A percentile compares a stretch with the other conserved stretches of the same genome.
phyloP scores from a whole-genome alignment of 1,140 invertebrate species.

The Lepeophtheirus salmonis region DNA sequence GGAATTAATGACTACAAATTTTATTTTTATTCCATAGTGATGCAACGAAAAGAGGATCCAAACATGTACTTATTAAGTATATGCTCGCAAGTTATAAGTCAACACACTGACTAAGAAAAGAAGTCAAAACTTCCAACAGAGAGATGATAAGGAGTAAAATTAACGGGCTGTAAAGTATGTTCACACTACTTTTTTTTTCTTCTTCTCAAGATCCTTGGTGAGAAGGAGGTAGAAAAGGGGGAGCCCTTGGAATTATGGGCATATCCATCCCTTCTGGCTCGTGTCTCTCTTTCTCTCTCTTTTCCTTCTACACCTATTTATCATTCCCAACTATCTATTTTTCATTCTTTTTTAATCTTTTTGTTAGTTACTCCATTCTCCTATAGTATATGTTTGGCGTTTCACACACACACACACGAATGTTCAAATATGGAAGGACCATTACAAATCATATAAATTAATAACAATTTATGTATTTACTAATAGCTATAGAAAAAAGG shows the following conservation, averaged over 20 bases:
- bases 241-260: no score
- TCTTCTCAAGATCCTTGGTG: neutral
- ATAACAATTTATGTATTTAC: no score
- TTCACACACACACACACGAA: no score
- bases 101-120: no score
- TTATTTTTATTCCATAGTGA: neutral
- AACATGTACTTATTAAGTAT: no score
- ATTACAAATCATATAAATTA: neutral
- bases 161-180: neutral
- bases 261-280: neutral
- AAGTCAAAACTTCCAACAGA: neutral
- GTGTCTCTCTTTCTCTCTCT: neutral
- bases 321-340: neutral
- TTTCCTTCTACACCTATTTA: neutral
- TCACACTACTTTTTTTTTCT: neutral
- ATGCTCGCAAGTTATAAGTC: no score
- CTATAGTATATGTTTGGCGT: no score
- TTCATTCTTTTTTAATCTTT: neutral
- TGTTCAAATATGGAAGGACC: neutral
- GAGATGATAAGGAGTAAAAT: neutral
- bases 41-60: neutral
- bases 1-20: neutral
- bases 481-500: no score
- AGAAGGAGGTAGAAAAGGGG: no score
- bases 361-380: no score